phyloP scores from a whole-genome alignment of 2,797 vertebrate genomes.

The Coendou prehensilis region DNA sequence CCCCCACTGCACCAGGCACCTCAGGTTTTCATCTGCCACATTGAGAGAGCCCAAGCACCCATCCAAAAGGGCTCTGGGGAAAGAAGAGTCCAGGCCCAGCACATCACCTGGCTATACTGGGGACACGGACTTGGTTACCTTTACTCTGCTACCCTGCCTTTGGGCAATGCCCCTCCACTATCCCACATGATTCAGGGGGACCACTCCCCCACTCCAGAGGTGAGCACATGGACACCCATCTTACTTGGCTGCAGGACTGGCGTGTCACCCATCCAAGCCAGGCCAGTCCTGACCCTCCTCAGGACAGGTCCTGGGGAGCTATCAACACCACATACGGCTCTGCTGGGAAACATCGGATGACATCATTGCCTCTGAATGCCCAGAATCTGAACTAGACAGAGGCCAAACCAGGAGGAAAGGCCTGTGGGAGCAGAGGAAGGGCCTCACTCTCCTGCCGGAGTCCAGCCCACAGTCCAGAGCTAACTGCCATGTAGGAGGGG shows the following conservation, averaged over 20 bases:
- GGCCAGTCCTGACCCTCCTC: neutral
- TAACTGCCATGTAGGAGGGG: neutral
- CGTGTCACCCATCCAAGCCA: neutral
- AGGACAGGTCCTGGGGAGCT: neutral
- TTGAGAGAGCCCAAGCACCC: neutral
- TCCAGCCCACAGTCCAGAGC: neutral
- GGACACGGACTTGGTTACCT: neutral
- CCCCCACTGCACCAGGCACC: neutral
- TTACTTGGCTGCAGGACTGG: neutral
- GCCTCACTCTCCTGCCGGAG: neutral
- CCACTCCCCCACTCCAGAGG: neutral
- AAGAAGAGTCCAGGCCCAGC: neutral
- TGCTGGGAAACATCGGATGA: neutral
- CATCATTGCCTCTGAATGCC: rapidly evolving
- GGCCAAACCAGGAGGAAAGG: neutral
- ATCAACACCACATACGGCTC: neutral
- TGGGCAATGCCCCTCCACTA: rapidly evolving
- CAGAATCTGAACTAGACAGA: neutral
- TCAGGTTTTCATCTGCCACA: neutral
- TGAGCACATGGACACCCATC: neutral
- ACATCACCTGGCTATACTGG: neutral
- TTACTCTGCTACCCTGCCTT: neutral
- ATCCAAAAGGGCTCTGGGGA: neutral
- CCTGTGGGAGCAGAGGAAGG: too few species aligned
- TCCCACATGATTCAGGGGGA: neutral